Evolutionary conservation across 30 jellyfish, hydroid and myxozoan genomes (phyloP), one percentile per base, ranked within the genome.

Genomic region (Turritopsis rubra): DNA sequence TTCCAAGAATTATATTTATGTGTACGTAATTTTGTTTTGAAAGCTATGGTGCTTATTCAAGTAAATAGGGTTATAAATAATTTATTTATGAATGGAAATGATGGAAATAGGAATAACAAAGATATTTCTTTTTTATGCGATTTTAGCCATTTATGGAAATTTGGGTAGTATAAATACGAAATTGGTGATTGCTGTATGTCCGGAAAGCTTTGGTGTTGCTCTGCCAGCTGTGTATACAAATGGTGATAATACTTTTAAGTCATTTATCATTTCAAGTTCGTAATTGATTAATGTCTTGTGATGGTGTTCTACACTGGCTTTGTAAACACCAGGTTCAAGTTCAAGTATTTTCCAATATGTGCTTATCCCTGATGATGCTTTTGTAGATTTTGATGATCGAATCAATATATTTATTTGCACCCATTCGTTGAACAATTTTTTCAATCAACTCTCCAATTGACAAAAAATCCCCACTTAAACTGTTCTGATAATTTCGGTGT

Each of bases 391-490:
- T 13, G 13, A 5, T 41, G 5, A 41, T 41, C 60, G 60, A 41
- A 5, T 41, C 9, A 3, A 41, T 3, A 5, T 5, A 3, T 41
- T 41, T 41, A 13, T 41, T 41, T 5, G 60, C 9, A 5, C 60
- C 60, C 60, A 41, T 41, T 3, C 60, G 60, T 41, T 41, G 60
- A 41, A 41, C 60, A 41, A 41, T 41, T 41, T 41, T 41, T 41
- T 1, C 4, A 1, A 16, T 52, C 81, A 8, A 52, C 81, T 23
- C 52, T 16, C 81, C 81, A 73, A 26, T 73, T 73, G 1, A 73
- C 81, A 73, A 73, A 73, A 20, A 25, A 25, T 1, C 81, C 81
- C 81, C 81, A 73, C 23, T 73, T 73, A 4, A 73, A 20, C 16
- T 73, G 30, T 23, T 73, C 81, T 8, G 81, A 41, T 53, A 73